Evolutionary conservation across 2,113 vertebrate genomes (phyloP), one percentile per base, ranked within the genome.

Genomic region (Hepsetus odoe): DNA sequence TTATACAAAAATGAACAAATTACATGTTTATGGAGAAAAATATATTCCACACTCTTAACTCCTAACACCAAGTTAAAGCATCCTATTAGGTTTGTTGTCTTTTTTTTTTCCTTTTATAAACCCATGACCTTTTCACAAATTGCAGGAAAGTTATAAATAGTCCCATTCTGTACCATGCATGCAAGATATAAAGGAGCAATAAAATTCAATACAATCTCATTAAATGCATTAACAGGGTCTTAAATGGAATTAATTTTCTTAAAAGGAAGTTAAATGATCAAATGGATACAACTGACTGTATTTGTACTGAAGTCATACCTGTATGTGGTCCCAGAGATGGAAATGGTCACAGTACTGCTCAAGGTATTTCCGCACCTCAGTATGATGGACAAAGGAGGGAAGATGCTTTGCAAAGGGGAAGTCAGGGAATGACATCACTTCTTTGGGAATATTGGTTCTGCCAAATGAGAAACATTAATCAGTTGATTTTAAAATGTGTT

Each of bases 401-500:
- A 94, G 89, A 18, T 88, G 72, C 2, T 85, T 68, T 9, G 92
- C 90, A 5, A 95, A 95, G 58, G 93, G 91, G 78, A 93, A 93
- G 65, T 94, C 94, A 0, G 94, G 94, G 78, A 94, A 95, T 84
- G 92, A 92, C 94, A 95, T 95, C 51, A 94, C 89, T 85, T 95
- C 94, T 71, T 95, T 95, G 61, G 94, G 94, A 22, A 95, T 91
- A 84, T 95, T 95, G 73, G 94, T 95, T 73, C 94, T 95, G 84
- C 4, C 1, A 46, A 38, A 79, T 46, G 12, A 26, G 30, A 10
- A 35, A 40, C 77, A 56, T 12, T 44, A 30, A 75, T 73, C 5
- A 5, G 49, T 13, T 4, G 24, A 0, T 68, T 38, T 40, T 8
- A 38, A 49, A 61, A 13, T 10, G 0, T 22, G n/a, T 6, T n/a